Conservation (phyloP, 2,888 invertebrate species). For the Trichacis sp. region DNA sequence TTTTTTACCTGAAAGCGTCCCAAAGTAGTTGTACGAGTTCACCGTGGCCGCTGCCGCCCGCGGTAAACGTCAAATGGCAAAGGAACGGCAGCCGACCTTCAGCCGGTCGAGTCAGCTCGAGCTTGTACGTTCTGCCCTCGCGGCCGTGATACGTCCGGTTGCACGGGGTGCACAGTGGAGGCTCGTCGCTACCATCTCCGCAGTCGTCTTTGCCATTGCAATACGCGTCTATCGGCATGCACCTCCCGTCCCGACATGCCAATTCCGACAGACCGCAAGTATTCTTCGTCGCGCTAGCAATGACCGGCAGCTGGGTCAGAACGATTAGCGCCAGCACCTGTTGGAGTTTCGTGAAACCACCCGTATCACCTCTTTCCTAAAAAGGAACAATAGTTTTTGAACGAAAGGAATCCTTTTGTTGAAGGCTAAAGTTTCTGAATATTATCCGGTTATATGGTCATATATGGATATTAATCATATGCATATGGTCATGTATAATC, state of each 20-base stretch:
- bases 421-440: too few species aligned
- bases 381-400: too few species aligned
- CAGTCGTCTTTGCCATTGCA: slow-evolving; percentile 89
- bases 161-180: slow-evolving; percentile 82
- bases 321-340: slow-evolving; percentile 21
- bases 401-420: too few species aligned
- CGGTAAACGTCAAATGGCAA: slow-evolving; percentile 92
- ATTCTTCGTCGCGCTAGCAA: slow-evolving; percentile 43
- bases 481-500: too few species aligned
- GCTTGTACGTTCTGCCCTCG: slow-evolving; percentile 76
- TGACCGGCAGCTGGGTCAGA: slow-evolving; percentile 40
- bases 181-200: slow-evolving; percentile 88
- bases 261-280: slow-evolving; percentile 84
- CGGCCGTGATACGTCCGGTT: slow-evolving; percentile 93
- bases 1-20: slow-evolving; percentile 90
- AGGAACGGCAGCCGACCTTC: slow-evolving; percentile 86
- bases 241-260: slow-evolving; percentile 79
- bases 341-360: slow-evolving; percentile 46
- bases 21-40: slow-evolving; percentile 91
- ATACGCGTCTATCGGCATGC: slow-evolving; percentile 86
- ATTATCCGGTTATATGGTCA: too few species aligned
- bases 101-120: slow-evolving; percentile 80
- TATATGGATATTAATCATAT: too few species aligned
- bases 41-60: slow-evolving; percentile 88
- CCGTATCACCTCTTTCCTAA: slow-evolving; percentile 61